Evolutionary conservation across 2,888 invertebrate genomes (phyloP).

Genomic region (Gastrophysa polygoni): DNA sequence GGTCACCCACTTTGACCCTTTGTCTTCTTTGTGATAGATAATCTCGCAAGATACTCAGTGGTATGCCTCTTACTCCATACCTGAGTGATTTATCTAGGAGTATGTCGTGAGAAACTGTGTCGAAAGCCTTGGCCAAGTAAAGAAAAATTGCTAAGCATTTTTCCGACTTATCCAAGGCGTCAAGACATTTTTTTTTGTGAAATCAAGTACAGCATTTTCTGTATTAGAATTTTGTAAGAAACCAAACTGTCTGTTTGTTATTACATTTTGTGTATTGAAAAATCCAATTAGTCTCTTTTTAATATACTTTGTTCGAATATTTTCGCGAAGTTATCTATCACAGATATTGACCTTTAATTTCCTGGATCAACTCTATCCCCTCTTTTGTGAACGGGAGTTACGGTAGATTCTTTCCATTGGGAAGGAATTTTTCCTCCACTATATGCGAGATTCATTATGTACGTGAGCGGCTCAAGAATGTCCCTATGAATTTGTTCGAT

Average conservation of each 20-base stretch:
- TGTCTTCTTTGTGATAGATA: too few relatives aligned
- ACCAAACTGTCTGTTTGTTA: slow-evolving; percentile 1
- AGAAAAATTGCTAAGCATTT: slow-evolving; percentile 3
- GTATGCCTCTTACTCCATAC: not conserved
- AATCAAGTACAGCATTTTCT: not conserved
- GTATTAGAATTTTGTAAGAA: not conserved
- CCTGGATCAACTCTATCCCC: not conserved
- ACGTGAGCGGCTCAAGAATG: not conserved
- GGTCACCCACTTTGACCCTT: not conserved
- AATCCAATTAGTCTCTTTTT: not conserved
- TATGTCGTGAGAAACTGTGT: not conserved
- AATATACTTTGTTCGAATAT: not conserved
- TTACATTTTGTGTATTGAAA: not conserved
- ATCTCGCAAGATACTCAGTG: not conserved
- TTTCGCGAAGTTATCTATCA: too few relatives aligned
- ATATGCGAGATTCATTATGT: not conserved
- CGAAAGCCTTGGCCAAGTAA: slow-evolving; percentile 9
- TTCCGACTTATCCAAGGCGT: not conserved
- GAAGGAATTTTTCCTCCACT: not conserved
- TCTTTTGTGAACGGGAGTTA: not conserved
- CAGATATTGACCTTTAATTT: not conserved
- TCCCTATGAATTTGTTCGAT: not conserved
- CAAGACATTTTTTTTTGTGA: not conserved
- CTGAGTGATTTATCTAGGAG: not conserved
- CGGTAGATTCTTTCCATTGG: slow-evolving; percentile 1